Evolutionary conservation across 1,140 invertebrate species (phyloP), one percentile per base, ranked within the genome.

Genomic region (Camponotus pennsylvanicus): DNA sequence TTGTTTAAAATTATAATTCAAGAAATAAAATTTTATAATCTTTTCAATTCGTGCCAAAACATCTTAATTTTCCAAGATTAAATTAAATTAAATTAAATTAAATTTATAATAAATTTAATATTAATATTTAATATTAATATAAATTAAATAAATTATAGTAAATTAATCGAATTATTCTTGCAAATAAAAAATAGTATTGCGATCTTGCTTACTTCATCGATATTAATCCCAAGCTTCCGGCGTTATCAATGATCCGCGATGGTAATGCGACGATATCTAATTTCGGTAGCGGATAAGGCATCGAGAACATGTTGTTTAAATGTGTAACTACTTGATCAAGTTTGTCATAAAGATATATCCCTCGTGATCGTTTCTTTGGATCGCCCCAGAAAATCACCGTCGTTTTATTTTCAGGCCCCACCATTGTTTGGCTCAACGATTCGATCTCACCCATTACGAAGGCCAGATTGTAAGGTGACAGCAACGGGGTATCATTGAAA

Each of bases 261-360:
- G 97, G 97, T 57, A 97, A 92, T 15, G 96, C 96, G 6, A 97
- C 95, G 79, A 97, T 90, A 92, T 98, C 97, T n/a, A 96, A 88
- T 90, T 96, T 96, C 5, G 95, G 93, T 37, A 96, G 92, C 5
- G 96, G 96, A 91, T 96, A 97, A 34, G 92, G 89, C 49, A 96
- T 93, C 42, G 94, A 95, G 89, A 97, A 96, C 88, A 96, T 96
- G 1, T 96, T 94, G 63, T 96, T 95, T 89, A 96, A 96, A 86
- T 92, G 96, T 40, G 95, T 92, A 6, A 97, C 90, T 57, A 96
- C 93, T 45, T 94, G 93, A 0, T 93, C 93, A n/a, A 97, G 95
- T 37, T 96, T 93, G 18, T 95, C 93, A 34, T 96, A 91, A 2
- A 97, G 95, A 86, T 96, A 97, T 13, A 93, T 90, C 2, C 96